Conservation (phyloP, 1,140 invertebrate species). For the Apocrypta bakeri region DNA sequence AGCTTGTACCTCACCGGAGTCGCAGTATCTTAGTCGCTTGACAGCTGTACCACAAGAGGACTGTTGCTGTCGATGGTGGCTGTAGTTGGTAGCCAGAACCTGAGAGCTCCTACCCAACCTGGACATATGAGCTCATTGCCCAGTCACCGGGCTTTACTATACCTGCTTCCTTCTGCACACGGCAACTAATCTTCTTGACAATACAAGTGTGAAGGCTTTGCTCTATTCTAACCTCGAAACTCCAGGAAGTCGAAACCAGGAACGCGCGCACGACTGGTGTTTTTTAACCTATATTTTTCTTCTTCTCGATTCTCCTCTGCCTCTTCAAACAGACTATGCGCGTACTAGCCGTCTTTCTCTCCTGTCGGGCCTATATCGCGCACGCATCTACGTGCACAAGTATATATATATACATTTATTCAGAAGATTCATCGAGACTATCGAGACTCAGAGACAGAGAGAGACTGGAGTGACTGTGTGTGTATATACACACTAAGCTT, state of each 20-base stretch:
- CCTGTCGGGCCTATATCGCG: not conserved
- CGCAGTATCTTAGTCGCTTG: constrained; percentile 60
- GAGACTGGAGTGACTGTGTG: too few relatives aligned
- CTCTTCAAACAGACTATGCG: not conserved
- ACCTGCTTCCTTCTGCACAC: not conserved
- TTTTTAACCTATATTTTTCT: constrained; percentile 10
- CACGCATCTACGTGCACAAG: not conserved
- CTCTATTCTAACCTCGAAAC: not conserved
- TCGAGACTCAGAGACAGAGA: too few relatives aligned
- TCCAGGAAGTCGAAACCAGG: not conserved
- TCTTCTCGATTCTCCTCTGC: not conserved
- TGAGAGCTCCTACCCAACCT: constrained; percentile 64
- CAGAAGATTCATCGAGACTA: too few relatives aligned
- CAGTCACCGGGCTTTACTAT: not conserved
- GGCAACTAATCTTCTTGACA: not conserved
- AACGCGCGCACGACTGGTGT: not conserved
- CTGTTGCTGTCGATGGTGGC: constrained; percentile 47
- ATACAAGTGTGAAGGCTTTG: not conserved
- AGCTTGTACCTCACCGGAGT: constrained; percentile 55
- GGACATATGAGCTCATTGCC: constrained; percentile 64
- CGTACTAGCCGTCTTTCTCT: not conserved
- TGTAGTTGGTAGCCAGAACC: constrained; percentile 61
- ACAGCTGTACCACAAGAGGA: constrained; percentile 51
- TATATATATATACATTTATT: not conserved
- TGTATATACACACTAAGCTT: too few relatives aligned